These are phyloP conservation scores for Drosophila hydei DNA, from an alignment of 1,140 invertebrate species.

Conservation along the genomic window DNA sequence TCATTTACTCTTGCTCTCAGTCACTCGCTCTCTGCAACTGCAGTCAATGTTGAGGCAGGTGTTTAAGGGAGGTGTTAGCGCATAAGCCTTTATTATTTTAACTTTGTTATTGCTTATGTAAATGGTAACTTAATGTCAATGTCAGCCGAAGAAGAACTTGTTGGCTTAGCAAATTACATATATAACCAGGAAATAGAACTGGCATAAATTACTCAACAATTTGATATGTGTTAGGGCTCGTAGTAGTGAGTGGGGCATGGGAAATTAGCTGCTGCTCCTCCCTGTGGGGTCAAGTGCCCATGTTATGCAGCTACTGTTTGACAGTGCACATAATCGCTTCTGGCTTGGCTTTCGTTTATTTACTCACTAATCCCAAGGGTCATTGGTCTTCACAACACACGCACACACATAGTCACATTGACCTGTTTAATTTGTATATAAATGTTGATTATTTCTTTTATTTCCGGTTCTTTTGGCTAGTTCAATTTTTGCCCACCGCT, in stretches of 20 bases:
- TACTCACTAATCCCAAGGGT: constrained; percentile 21
- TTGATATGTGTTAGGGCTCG: background rate
- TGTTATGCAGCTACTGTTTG: constrained; percentile 3
- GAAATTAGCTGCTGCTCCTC: constrained; percentile 7
- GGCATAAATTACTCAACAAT: constrained; percentile 32
- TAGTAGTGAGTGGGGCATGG: background rate
- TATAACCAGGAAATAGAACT: constrained; percentile 1
- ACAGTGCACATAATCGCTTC: constrained; percentile 13
- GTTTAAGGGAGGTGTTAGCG: constrained; percentile 15
- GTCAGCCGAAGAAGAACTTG: background rate
- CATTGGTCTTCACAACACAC: constrained; percentile 16
- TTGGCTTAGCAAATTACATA: constrained; percentile 31
- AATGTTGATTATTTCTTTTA: constrained; percentile 36
- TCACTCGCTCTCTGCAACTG: constrained; percentile 2
- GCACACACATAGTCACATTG: background rate
- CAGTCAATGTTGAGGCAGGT: constrained; percentile 13
- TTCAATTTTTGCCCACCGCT: constrained; percentile 37
- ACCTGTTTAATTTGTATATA: constrained; percentile 36
- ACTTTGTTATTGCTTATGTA: constrained; percentile 67
- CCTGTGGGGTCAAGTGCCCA: constrained; percentile 6
- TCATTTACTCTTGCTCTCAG: constrained; percentile 49
- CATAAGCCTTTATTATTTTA: constrained; percentile 68
- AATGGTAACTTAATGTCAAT: constrained; percentile 30
- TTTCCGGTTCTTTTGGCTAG: constrained; percentile 20
- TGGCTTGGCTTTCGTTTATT: constrained; percentile 12